Evolutionary conservation across 2,113 vertebrate species (phyloP), one percentile per base, ranked within the genome.

Genomic region (Cichladusa arquata): DNA sequence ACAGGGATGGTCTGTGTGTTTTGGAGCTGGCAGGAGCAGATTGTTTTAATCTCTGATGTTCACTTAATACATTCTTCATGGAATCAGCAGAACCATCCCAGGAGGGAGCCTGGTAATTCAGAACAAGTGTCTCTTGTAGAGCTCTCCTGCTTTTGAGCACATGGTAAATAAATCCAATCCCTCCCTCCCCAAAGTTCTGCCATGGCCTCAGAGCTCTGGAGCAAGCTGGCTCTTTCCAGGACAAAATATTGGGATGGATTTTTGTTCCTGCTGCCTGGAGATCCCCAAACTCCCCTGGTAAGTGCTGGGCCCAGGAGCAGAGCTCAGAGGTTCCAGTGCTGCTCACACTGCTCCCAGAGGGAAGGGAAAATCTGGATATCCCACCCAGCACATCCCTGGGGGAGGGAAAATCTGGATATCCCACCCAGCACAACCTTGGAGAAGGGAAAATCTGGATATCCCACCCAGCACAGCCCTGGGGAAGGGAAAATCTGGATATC

Each of bases 21-120:
- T n/a, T 44, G 80, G 67, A 78, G 62, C 90, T 71, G 64, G 67
- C 64, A 88, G 79, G 58, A 90, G 95, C 93, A 86, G 80, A 78
- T 90, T 92, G 90, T 93, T 96, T 92, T 86, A 77, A 90, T 95
- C 74, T 81, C 71, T 83, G 81, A 51, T 78, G 81, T 15, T 94
- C 56, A 14, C 79, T 94, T 81, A 78, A 74, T 92, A 40, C 88
- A 48, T 94, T 95, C 90, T 86, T 94, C 85, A 81, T 74, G 67
- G 83, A 94, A 93, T 92, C 94, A 96, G 54, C 92, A 92, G 79
- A 60, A 8, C 60, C 56, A 44, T 96, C 88, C 86, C 92, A 78
- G 44, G 90, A 88, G 95, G 94, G 84, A 73, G 50, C 47, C 24
- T 33, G 48, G 51, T 90, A 88, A 94, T 95, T 83, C 88, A n/a